A percentile compares a stretch with the other conserved stretches of the same genome.
Evolutionary conservation across 2,113 vertebrate genomes (phyloP).

Genomic region (Cyrtonyx montezumae): DNA sequence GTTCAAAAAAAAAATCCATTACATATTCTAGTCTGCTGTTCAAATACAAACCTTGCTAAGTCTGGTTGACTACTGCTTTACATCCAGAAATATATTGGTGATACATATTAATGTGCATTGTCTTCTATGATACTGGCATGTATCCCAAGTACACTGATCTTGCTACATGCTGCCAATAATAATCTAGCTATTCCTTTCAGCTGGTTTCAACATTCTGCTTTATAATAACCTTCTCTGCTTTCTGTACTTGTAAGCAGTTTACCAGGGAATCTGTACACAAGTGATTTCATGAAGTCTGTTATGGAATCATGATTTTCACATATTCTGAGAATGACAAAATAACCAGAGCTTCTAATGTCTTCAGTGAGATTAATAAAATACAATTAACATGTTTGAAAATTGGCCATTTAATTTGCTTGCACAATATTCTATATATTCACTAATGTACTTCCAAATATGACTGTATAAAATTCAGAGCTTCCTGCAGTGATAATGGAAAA

Average conservation of each 20-base stretch:
- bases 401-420: neutral
- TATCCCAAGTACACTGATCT: neutral
- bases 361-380: constrained; percentile 21
- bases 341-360: neutral
- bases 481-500: neutral
- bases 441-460: neutral
- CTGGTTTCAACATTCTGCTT: neutral
- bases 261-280: neutral
- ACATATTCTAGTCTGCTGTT: neutral
- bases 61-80: neutral
- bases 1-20: neutral
- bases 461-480: neutral
- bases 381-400: neutral
- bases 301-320: neutral
- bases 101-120: fast-evolving
- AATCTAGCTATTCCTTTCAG: neutral
- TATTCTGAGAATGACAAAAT: neutral
- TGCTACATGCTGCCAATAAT: neutral
- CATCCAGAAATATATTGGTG: neutral
- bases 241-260: neutral
- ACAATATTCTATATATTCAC: neutral
- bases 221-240: neutral
- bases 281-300: constrained; percentile 15
- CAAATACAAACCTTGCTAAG: neutral
- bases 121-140: neutral